These are phyloP conservation scores for Acleris cristana DNA, from an alignment of 2,888 invertebrate species.

Conservation along the genomic window DNA sequence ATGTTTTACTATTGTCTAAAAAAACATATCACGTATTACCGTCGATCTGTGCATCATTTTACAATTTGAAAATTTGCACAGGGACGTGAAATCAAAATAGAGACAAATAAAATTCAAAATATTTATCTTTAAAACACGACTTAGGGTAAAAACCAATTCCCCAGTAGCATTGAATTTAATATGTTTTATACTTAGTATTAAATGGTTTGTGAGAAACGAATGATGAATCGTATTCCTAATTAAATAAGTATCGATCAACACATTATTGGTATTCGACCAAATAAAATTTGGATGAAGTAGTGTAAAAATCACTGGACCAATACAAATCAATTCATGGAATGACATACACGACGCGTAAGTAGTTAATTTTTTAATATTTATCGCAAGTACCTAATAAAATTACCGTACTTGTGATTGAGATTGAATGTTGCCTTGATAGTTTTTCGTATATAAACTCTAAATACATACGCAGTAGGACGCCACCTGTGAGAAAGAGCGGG, in stretches of 20 bases:
- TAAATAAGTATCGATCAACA: slow-evolving; percentile 19
- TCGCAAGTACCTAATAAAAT: slow-evolving; percentile 36
- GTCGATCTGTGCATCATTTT: slow-evolving; percentile 45
- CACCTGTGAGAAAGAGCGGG: slow-evolving; percentile 22
- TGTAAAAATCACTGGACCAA: slow-evolving; percentile 33
- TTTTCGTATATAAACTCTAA: slow-evolving; percentile 29
- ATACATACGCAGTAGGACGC: slow-evolving; percentile 25
- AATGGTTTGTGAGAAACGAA: slow-evolving; percentile 23
- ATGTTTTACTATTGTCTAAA: slow-evolving; percentile 45
- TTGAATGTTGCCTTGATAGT: slow-evolving; percentile 39
- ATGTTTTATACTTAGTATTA: slow-evolving; percentile 30
- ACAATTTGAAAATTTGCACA: slow-evolving; percentile 34
- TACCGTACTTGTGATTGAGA: slow-evolving; percentile 35
- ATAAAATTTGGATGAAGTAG: slow-evolving; percentile 36
- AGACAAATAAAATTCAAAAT: background rate
- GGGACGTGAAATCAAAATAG: background rate
- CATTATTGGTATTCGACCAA: slow-evolving; percentile 31
- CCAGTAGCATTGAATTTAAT: slow-evolving; percentile 6
- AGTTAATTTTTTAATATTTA: slow-evolving; percentile 24
- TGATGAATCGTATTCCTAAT: slow-evolving; percentile 22
- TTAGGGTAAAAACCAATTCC: background rate
- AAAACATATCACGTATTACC: slow-evolving; percentile 55
- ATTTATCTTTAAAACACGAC: background rate
- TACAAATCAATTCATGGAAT: slow-evolving; percentile 27
- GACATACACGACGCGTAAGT: slow-evolving; percentile 28